phyloP scores from a whole-genome alignment of 2,797 vertebrate genomes.

The Nasua narica region DNA sequence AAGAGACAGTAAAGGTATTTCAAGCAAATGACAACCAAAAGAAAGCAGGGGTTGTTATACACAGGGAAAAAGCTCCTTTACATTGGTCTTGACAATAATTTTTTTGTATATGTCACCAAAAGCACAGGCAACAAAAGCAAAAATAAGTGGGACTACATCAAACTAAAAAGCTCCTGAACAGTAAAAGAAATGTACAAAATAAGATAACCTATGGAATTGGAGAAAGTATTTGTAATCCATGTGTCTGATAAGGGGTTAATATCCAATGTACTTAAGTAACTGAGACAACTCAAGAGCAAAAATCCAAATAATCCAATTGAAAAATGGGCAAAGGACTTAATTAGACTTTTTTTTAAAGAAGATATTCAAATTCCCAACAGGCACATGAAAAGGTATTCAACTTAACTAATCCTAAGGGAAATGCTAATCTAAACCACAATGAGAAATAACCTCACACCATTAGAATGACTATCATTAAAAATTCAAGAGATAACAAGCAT shows the following conservation, averaged over 20 bases:
- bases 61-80: not conserved
- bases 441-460: not conserved
- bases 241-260: not conserved
- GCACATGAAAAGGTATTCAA: not conserved
- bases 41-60: not conserved
- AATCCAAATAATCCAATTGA: not conserved
- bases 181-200: not conserved
- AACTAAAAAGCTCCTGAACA: not conserved
- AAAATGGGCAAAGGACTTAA: not conserved
- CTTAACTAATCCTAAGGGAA: not conserved
- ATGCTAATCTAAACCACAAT: not conserved
- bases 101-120: not conserved
- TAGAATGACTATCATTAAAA: not conserved
- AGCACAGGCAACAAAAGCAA: not conserved
- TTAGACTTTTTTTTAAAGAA: not conserved
- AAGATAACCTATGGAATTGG: not conserved
- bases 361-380: not conserved
- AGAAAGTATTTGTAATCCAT: not conserved
- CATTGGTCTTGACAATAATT: not conserved
- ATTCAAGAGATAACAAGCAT: not conserved
- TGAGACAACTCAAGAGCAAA: not conserved
- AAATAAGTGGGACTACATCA: not conserved
- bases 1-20: not conserved
- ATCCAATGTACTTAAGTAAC: not conserved
- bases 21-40: not conserved